Percentiles rank a stretch among this genome's conserved stretches.
phyloP scores from a whole-genome alignment of 2,797 vertebrate species.

The Falco biarmicus region DNA sequence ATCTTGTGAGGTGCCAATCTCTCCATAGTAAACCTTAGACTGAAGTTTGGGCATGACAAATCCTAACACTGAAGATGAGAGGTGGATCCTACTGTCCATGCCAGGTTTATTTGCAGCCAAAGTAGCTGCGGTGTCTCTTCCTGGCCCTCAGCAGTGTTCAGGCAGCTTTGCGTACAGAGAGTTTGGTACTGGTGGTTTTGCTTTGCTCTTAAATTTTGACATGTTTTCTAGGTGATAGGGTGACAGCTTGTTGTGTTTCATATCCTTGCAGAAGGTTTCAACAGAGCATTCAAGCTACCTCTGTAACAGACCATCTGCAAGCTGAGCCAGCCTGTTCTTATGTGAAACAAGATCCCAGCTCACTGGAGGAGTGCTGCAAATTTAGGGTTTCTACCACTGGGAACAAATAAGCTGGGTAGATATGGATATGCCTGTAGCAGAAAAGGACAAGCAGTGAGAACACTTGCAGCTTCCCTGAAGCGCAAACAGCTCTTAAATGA shows the following conservation, averaged over 20 bases:
- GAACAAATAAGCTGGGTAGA: background rate
- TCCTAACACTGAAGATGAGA: background rate
- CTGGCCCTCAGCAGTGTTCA: background rate
- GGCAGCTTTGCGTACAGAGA: background rate
- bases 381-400: background rate
- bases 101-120: background rate
- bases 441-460: background rate
- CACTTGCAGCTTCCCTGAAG: background rate
- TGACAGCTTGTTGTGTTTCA: background rate
- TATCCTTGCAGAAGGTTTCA: background rate
- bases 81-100: background rate
- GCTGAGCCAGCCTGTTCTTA: background rate
- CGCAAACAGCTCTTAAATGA: background rate
- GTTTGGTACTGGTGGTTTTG: background rate
- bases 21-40: rapidly evolving
- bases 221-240: background rate
- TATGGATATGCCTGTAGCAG: background rate
- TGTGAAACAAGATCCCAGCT: background rate
- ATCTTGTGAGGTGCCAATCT: background rate
- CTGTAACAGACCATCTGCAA: background rate
- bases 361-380: background rate
- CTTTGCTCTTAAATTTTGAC: background rate
- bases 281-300: background rate
- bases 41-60: background rate
- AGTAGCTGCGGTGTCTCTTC: background rate